These are phyloP conservation scores for Athene noctua DNA, from an alignment of 2,113 vertebrate species.

Conservation along the genomic window DNA sequence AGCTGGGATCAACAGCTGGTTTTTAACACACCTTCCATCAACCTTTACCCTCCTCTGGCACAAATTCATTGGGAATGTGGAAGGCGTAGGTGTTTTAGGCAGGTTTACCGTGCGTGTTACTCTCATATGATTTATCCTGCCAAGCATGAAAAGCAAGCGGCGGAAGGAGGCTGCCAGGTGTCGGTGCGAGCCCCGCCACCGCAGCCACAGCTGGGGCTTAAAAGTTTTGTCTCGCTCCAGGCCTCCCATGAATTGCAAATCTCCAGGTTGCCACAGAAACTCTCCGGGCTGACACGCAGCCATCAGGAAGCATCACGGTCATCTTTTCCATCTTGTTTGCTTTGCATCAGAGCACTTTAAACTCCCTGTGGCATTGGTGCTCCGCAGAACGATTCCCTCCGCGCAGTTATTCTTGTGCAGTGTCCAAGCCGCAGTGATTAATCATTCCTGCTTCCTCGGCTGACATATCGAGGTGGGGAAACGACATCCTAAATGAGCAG, in stretches of 20 bases:
- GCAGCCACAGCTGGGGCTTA: constrained; percentile 25
- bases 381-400: constrained; percentile 38
- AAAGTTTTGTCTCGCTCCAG: constrained; percentile 50
- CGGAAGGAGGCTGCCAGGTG: constrained; percentile 27
- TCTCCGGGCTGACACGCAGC: constrained; percentile 46
- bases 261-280: constrained; percentile 70
- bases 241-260: constrained; percentile 63
- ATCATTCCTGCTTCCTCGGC: constrained; percentile 75
- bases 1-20: neutral
- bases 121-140: constrained; percentile 14
- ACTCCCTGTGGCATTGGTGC: constrained; percentile 44
- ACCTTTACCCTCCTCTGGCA: neutral
- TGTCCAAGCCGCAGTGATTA: constrained; percentile 72
- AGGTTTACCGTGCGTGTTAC: constrained; percentile 11
- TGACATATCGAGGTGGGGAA: constrained; percentile 76
- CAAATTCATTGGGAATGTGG: neutral
- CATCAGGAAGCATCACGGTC: constrained; percentile 57
- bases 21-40: neutral
- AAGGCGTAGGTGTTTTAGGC: neutral
- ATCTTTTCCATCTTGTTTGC: constrained; percentile 61
- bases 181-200: constrained; percentile 4
- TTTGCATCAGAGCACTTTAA: constrained; percentile 48
- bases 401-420: constrained; percentile 55
- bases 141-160: constrained; percentile 29
- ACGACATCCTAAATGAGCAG: constrained; percentile 81